Evolutionary conservation across 1,140 invertebrate species (phyloP).

Genomic region (Pemphigus obesinymphae): DNA sequence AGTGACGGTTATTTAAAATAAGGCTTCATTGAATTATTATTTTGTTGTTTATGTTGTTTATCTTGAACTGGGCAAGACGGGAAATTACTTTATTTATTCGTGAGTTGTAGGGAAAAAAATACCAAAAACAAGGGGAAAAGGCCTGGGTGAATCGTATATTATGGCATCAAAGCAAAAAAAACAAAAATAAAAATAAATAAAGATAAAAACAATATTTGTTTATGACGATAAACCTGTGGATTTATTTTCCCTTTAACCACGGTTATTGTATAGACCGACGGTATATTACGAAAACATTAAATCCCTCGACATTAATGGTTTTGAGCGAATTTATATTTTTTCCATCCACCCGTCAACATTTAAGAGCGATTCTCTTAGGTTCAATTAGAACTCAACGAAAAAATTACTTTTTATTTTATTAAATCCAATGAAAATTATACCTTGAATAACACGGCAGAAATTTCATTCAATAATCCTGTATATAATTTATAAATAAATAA

Average conservation of each 20-base stretch:
- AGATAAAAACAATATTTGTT: slow-evolving; percentile 29
- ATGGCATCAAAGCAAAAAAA: no score
- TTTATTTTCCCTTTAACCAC: slow-evolving; percentile 1
- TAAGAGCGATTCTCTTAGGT: background rate
- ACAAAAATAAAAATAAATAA: background rate
- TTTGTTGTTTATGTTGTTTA: background rate
- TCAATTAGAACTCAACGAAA: background rate
- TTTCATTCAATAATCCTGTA: background rate
- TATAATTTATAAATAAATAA: no score
- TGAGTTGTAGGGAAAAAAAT: background rate
- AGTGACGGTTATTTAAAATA: slow-evolving; percentile 4
- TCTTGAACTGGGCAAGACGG: background rate
- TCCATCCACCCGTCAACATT: background rate
- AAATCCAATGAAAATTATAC: background rate
- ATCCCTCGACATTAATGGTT: background rate
- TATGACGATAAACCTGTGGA: background rate
- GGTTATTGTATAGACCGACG: background rate
- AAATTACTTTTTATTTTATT: background rate
- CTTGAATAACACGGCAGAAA: background rate
- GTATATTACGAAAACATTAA: slow-evolving; percentile 7
- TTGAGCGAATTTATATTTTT: background rate
- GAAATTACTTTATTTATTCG: slow-evolving; percentile 39
- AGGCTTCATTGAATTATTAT: slow-evolving; percentile 2
- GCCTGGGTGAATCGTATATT: background rate
- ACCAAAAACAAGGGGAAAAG: background rate